phyloP scores from a whole-genome alignment of 37 sponge, comb jelly and placozoan species.

The Cladorhizidae sp. region DNA sequence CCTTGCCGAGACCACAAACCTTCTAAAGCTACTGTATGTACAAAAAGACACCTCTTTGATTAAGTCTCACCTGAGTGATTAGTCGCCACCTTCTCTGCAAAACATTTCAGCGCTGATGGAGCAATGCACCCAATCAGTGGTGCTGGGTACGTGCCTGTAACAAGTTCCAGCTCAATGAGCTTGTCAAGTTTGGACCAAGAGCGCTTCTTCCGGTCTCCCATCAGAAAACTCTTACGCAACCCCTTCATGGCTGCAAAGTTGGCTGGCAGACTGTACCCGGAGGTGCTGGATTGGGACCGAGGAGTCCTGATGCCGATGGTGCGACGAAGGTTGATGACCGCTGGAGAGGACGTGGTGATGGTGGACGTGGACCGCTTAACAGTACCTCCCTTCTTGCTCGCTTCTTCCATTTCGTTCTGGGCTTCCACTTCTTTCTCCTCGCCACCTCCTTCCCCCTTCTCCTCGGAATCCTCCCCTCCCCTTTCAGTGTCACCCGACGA shows the following conservation, averaged over 20 bases:
- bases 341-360: not conserved
- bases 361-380: not conserved
- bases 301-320: not conserved
- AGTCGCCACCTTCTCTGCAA: not conserved
- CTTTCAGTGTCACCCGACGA: too few species aligned
- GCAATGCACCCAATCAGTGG: conserved; percentile 54
- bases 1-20: not conserved
- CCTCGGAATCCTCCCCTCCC: not conserved
- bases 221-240: not conserved
- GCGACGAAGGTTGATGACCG: not conserved
- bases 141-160: not conserved
- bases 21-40: not conserved
- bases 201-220: not conserved
- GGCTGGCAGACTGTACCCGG: not conserved
- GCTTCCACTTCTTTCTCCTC: not conserved
- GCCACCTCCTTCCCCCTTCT: too few species aligned
- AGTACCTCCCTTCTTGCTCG: not conserved
- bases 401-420: not conserved
- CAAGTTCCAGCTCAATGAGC: conserved; percentile 20
- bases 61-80: not conserved
- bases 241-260: not conserved
- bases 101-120: conserved; percentile 28
- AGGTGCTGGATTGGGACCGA: not conserved
- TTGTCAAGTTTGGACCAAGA: not conserved
- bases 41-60: not conserved